These are phyloP conservation scores for Takifugu rubripes DNA, from an alignment of 2,797 vertebrate species.

Conservation along the genomic window DNA sequence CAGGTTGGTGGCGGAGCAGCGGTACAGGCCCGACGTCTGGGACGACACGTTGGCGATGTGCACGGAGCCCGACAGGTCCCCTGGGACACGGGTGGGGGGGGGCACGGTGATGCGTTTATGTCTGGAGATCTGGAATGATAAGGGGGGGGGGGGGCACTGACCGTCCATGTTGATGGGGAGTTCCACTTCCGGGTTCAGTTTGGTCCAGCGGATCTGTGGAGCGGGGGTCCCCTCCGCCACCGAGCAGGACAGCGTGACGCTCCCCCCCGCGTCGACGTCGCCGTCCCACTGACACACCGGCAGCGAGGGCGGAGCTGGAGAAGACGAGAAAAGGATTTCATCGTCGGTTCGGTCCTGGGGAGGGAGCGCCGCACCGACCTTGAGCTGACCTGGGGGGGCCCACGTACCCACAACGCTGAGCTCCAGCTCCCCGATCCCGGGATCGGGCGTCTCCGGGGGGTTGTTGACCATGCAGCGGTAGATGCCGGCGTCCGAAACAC, in stretches of 20 bases:
- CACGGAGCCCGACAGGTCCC: constrained; percentile 60
- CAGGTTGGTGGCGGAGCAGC: constrained; percentile 76
- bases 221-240: constrained; percentile 71
- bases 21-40: constrained; percentile 77
- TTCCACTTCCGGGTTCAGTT: constrained; percentile 64
- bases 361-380: too few relatives aligned
- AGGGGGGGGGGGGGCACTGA: constrained; percentile 38
- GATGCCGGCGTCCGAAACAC: constrained; percentile 73
- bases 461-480: constrained; percentile 85
- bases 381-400: too few relatives aligned
- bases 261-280: constrained; percentile 64
- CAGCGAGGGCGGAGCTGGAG: constrained; percentile 73
- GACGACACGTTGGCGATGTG: constrained; percentile 74
- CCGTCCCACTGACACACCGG: constrained; percentile 79
- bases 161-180: constrained; percentile 75
- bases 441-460: constrained; percentile 75
- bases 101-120: neutral
- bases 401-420: constrained; percentile 76
- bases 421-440: constrained; percentile 75
- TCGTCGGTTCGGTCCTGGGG: too few relatives aligned
- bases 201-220: constrained; percentile 78
- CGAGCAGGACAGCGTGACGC: constrained; percentile 71
- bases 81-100: constrained; percentile 30
- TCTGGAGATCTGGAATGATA: neutral
- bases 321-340: neutral